A percentile compares a stretch with the other conserved stretches of the same genome.
Evolutionary conservation across 2,113 vertebrate genomes (phyloP).

Genomic region (Mirza zaza): DNA sequence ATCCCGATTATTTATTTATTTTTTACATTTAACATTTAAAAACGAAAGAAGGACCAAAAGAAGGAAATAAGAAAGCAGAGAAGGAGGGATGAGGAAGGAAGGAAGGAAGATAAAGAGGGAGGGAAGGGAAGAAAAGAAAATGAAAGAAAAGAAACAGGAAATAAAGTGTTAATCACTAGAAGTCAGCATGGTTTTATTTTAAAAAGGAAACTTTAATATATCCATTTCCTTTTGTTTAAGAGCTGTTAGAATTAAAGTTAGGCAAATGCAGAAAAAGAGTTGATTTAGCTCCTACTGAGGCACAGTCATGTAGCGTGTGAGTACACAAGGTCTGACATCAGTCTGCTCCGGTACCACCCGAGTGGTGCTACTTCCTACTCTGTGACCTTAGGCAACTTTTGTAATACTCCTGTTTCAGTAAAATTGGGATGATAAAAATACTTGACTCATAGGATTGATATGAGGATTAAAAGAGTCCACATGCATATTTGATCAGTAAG

Average conservation of each 20-base stretch:
- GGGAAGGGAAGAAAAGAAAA: background rate
- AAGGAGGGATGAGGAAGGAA: no score
- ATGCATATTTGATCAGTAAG: background rate
- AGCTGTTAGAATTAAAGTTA: background rate
- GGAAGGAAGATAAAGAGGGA: background rate
- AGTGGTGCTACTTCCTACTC: background rate
- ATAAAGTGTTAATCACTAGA: background rate
- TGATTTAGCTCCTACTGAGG: background rate
- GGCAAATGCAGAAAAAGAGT: background rate
- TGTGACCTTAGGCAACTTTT: background rate
- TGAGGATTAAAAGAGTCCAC: background rate
- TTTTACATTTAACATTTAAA: background rate
- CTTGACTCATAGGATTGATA: background rate
- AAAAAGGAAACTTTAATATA: background rate
- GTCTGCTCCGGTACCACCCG: accelerated
- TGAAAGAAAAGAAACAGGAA: no score
- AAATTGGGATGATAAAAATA: background rate
- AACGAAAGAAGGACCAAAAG: background rate
- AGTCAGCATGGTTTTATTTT: background rate
- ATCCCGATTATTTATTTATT: background rate
- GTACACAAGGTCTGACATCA: background rate
- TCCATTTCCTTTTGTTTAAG: background rate
- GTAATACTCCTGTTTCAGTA: background rate
- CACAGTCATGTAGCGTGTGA: accelerated
- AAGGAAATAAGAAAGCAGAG: no score